Conservation (phyloP, 2,797 vertebrate genomes). For the Cheirogaleus major region DNA sequence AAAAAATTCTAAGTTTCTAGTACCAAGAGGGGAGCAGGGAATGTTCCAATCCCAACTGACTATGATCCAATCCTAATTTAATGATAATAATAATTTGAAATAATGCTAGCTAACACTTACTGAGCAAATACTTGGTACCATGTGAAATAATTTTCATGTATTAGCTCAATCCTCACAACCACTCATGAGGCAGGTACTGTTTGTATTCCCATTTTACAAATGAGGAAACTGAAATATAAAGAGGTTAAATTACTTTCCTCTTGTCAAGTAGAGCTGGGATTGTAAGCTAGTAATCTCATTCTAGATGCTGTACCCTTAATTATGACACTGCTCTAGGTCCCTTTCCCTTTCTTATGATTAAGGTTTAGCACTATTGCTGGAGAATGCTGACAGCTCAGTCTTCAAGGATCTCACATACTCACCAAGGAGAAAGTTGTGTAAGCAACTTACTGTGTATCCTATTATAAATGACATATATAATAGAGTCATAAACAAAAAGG, state of each 20-base stretch:
- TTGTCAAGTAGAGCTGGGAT: background rate
- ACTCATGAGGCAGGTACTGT: background rate
- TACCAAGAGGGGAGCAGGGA: background rate
- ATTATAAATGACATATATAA: background rate
- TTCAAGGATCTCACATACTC: background rate
- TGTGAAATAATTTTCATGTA: slow-evolving; percentile 15
- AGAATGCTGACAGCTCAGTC: background rate
- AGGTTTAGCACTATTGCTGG: background rate
- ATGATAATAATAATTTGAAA: background rate
- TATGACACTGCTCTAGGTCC: background rate
- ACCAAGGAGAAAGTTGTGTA: background rate
- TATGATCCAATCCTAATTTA: background rate
- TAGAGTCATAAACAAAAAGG: background rate
- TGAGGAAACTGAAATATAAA: slow-evolving; percentile 2
- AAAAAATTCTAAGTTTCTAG: background rate
- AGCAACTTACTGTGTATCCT: background rate
- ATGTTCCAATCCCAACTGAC: background rate
- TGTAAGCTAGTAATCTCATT: background rate
- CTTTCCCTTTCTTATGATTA: background rate
- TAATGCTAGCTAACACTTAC: background rate
- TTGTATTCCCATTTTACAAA: background rate
- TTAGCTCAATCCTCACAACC: background rate
- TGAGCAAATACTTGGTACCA: background rate
- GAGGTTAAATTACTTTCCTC: background rate
- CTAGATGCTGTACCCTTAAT: background rate